These are phyloP conservation scores for Cryptosula pallasiana DNA, from an alignment of 2,888 invertebrate genomes.

Conservation along the genomic window DNA sequence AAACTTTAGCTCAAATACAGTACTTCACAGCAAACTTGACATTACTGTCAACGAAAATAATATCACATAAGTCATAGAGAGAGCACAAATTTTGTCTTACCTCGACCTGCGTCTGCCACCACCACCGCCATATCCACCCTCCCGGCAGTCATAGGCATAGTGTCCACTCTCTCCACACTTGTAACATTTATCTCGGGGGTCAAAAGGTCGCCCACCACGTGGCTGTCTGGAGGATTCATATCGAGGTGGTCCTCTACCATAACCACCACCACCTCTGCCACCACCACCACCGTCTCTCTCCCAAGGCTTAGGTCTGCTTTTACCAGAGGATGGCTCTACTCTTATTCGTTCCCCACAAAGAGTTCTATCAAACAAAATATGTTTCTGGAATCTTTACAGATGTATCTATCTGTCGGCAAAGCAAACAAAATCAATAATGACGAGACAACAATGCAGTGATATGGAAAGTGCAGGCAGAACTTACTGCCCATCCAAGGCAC, in stretches of 20 bases:
- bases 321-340: constrained; percentile 23
- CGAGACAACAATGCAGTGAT: no score
- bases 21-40: no score
- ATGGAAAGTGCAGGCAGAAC: no score
- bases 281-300: background rate
- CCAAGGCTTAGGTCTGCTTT: constrained; percentile 19
- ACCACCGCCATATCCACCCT: constrained; percentile 29
- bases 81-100: no score
- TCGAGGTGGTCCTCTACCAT: constrained; percentile 21
- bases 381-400: no score
- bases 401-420: no score
- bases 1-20: no score
- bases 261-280: constrained; percentile 21
- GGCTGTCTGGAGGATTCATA: background rate
- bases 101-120: background rate
- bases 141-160: constrained; percentile 42
- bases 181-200: constrained; percentile 30
- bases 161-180: constrained; percentile 27
- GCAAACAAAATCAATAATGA: no score
- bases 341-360: constrained; percentile 15
- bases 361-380: constrained; percentile 12
- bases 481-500: constrained; percentile 78
- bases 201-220: constrained; percentile 30
- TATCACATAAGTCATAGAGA: no score
- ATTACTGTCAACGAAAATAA: no score